Evolutionary conservation across 1,140 invertebrate species (phyloP), one percentile per base, ranked within the genome.

Genomic region (Drosophila rufa): DNA sequence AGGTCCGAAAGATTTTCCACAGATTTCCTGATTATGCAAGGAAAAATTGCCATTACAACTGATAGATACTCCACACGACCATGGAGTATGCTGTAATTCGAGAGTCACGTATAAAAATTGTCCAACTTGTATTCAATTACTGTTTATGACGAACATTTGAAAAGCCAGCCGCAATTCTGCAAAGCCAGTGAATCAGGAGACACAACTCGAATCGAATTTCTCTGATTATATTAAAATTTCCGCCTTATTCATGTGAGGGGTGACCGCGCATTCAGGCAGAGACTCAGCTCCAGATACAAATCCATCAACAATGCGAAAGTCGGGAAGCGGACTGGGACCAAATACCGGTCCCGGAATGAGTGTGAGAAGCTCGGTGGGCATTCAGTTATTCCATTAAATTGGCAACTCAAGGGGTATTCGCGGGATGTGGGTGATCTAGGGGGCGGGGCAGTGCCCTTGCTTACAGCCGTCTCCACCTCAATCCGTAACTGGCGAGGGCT

Each of bases 201-300:
- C 45, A 33, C 60, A 80, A 80, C 74, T 71, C 65, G 80, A 75
- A 78, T 82, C 80, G 84, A 79, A 84, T 81, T 77, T 80, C 77
- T 58, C 67, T 83, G 76, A 71, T 87, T 90, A 89, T 90, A 89
- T 89, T 89, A 90, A 89, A 89, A 89, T 89, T 89, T 89, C 84
- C 84, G 84, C 84, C 85, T 81, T 73, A 81, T 81, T 89, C 66
- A 89, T 80, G 62, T 65, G 73, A 82, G 62, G 48, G 22, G 53
- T 17, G 19, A 40, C 64, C 70, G 60, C 48, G 60, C n/a, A 58
- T 25, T 67, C 27, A 47, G 36, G 33, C 43, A 65, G 22, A 58
- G 19, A 46, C 43, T 57, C 56, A 27, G 55, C 36, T 19, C 22
- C 62, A 45, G 38, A 64, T 50, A 57, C 67, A 57, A 78, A 73